Evolutionary conservation across 2,113 vertebrate species (phyloP).

Genomic region (Sebastes fasciatus): DNA sequence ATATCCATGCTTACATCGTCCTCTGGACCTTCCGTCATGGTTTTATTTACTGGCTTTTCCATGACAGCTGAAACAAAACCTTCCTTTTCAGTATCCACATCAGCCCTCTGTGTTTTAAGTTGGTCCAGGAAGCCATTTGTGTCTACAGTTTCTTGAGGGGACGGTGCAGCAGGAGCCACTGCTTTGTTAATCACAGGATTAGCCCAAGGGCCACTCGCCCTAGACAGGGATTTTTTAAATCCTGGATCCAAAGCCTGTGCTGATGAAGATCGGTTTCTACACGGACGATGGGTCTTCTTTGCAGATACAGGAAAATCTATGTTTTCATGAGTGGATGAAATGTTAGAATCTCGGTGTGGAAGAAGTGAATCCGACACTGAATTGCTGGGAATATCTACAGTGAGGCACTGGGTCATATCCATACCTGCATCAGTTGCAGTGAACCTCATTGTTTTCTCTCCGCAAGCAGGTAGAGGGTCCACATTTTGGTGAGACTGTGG

Average conservation of each 20-base stretch:
- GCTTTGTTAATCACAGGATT: conserved; percentile 11
- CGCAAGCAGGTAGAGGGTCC: background rate
- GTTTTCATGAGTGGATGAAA: background rate
- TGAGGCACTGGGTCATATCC: conserved; percentile 1
- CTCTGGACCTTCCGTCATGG: conserved; percentile 23
- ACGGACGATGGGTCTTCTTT: background rate
- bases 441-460: conserved; percentile 38
- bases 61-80: background rate
- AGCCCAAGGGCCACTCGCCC: background rate
- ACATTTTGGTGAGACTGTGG: background rate
- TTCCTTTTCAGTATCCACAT: background rate
- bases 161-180: background rate
- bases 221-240: conserved; percentile 53
- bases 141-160: background rate
- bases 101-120: background rate
- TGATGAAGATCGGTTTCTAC: conserved; percentile 42
- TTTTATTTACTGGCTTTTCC: conserved; percentile 28
- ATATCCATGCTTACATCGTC: conserved; percentile 28
- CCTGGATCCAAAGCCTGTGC: conserved; percentile 62
- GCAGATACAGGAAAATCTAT: background rate
- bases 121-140: background rate
- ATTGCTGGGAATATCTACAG: conserved; percentile 27
- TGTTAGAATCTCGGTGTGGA: background rate
- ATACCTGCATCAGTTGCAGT: conserved; percentile 15
- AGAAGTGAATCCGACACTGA: conserved; percentile 6